Evolutionary conservation across 2,888 invertebrate species (phyloP), one percentile per base, ranked within the genome.

Genomic region (Synergus itoensis): DNA sequence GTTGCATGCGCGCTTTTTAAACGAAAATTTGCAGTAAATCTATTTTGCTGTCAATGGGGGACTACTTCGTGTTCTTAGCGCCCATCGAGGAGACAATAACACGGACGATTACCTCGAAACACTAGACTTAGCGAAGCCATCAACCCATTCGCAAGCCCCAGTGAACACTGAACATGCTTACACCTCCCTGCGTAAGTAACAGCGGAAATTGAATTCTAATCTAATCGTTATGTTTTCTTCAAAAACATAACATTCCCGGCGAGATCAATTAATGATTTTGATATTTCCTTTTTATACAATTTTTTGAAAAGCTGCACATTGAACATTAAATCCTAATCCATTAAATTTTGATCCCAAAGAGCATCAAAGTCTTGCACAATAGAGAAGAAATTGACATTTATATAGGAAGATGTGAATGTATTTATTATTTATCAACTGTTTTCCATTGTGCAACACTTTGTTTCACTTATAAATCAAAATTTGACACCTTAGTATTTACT

Each of bases 1-100:
- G 4, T 21, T 60, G 21, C 60, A 60, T 12, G 21, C 21, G 60
- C 60, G 60, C 60, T 60, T 60, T 60, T 21, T 60, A 21, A 60
- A 60, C 60, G 60, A 60, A 60, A 86, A 87, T 86, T 87, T 87
- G 85, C 85, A 86, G 84, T 86, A 85, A 87, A 86, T 86, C 83
- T 84, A 86, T 84, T 86, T 86, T 85, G 86, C 83, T 84, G 86
- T 84, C 85, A 83, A 85, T 83, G 80, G 85, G 84, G 84, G 83
- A 86, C 84, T 84, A 86, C 86, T 87, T 85, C 82, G 85, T 84
- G 84, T 85, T 86, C 85, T 86, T 84, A 84, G 81, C 83, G 82
- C 81, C 82, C 84, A 80, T 84, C 82, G 86, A 79, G 84, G 84
- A 86, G 86, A 86, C 87, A 88, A 87, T 88, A 87, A 86, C 84